phyloP scores from a whole-genome alignment of 2,113 vertebrate species.

The Cinclus cinclus region DNA sequence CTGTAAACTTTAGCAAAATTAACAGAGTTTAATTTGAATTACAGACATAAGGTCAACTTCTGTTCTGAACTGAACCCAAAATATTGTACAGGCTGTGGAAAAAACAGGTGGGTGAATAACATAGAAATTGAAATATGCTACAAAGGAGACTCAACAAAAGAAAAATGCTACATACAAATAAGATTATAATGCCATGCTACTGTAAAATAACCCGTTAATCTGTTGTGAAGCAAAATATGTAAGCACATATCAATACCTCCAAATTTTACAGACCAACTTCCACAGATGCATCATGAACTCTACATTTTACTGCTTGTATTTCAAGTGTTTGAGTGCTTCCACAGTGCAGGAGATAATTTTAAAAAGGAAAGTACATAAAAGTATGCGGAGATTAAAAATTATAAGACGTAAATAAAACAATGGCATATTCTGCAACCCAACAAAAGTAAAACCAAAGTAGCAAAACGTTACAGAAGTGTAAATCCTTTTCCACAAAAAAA shows the following conservation, averaged over 20 bases:
- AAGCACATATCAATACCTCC: background rate
- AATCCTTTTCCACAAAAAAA: background rate
- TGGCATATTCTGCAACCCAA: background rate
- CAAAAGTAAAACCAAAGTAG: background rate
- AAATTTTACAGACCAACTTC: background rate
- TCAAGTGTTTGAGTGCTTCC: background rate
- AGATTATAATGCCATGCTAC: background rate
- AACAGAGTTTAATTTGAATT: background rate
- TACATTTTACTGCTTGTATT: background rate
- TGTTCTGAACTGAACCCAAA: background rate
- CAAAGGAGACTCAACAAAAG: background rate
- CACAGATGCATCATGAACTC: background rate
- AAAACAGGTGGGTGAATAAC: background rate
- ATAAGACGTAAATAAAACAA: background rate
- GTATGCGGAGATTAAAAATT: background rate
- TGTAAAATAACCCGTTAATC: background rate
- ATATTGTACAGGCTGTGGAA: background rate
- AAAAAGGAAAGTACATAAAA: background rate
- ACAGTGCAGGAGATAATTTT: background rate
- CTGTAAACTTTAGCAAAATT: background rate
- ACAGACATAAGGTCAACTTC: background rate
- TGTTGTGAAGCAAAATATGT: background rate
- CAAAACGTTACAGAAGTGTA: background rate
- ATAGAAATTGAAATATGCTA: background rate
- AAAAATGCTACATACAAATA: background rate